Conservation (phyloP, 2,113 vertebrate species). For the Cyanistes caeruleus region DNA sequence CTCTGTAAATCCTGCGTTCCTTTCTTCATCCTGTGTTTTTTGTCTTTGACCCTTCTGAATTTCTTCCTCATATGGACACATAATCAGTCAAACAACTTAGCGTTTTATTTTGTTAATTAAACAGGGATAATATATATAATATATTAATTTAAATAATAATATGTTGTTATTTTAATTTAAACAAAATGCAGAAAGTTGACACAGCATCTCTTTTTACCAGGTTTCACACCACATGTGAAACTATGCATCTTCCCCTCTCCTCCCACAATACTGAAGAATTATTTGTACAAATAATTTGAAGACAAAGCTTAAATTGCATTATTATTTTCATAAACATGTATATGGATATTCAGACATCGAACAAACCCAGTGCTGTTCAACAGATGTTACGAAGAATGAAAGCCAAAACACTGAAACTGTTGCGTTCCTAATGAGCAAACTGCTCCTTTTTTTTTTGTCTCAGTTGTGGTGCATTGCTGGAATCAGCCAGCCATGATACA, state of each 20-base stretch:
- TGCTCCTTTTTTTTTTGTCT: neutral
- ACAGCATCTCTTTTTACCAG: neutral
- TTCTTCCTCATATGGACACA: neutral
- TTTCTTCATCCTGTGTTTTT: neutral
- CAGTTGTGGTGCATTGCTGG: neutral
- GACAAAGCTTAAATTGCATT: conserved; percentile 19
- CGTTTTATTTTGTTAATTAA: neutral
- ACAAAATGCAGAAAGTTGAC: neutral
- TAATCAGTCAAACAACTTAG: neutral
- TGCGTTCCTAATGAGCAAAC: conserved; percentile 43
- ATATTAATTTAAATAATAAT: too few relatives aligned
- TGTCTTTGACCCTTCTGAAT: neutral
- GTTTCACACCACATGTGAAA: conserved; percentile 9
- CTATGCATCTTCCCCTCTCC: neutral
- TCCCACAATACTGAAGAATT: neutral
- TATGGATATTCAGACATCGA: conserved; percentile 14
- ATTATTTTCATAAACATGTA: conserved; percentile 3
- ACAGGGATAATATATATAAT: neutral
- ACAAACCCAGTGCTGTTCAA: conserved; percentile 36
- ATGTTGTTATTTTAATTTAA: neutral
- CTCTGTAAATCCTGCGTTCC: neutral
- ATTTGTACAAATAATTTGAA: neutral
- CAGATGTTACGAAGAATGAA: conserved; percentile 37
- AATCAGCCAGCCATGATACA: conserved; percentile 9
- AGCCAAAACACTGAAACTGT: conserved; percentile 40